Evolutionary conservation across 2,888 invertebrate genomes (phyloP).

Genomic region (Cantharis lateralis): DNA sequence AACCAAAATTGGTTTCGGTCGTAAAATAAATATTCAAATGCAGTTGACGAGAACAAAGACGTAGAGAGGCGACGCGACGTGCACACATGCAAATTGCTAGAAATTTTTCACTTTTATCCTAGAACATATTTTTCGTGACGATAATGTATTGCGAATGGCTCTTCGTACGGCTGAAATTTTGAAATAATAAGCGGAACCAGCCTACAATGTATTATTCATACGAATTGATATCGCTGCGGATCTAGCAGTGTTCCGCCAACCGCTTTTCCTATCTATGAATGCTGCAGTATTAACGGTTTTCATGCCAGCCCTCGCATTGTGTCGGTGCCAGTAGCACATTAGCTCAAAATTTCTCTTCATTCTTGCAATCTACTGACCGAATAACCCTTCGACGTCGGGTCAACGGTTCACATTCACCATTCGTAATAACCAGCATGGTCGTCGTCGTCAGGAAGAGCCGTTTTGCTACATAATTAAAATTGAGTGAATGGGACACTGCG

Average conservation of each 20-base stretch:
- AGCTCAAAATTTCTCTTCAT: constrained; percentile 7
- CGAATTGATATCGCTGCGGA: constrained; percentile 27
- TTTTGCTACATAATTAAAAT: constrained; percentile 35
- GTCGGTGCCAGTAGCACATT: constrained; percentile 12
- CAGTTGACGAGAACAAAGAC: background rate
- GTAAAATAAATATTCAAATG: background rate
- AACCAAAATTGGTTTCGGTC: background rate
- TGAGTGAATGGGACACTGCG: constrained; percentile 33
- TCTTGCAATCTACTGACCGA: constrained; percentile 8
- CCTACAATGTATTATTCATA: constrained; percentile 30
- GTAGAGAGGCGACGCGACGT: background rate
- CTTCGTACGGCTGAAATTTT: constrained; percentile 22
- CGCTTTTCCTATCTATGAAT: constrained; percentile 20
- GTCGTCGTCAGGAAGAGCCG: background rate
- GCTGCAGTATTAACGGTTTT: constrained; percentile 23
- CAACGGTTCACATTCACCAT: background rate
- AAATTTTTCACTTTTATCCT: constrained; percentile 3
- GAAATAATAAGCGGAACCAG: constrained; percentile 31
- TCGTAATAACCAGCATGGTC: background rate
- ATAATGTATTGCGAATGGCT: constrained; percentile 16
- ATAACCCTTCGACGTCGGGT: background rate
- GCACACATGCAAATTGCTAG: background rate
- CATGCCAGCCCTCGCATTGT: constrained; percentile 21
- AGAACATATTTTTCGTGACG: constrained; percentile 8
- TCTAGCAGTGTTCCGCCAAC: too few species aligned